Evolutionary conservation across 2,113 vertebrate species (phyloP).

Genomic region (Phaethornis superciliosus): DNA sequence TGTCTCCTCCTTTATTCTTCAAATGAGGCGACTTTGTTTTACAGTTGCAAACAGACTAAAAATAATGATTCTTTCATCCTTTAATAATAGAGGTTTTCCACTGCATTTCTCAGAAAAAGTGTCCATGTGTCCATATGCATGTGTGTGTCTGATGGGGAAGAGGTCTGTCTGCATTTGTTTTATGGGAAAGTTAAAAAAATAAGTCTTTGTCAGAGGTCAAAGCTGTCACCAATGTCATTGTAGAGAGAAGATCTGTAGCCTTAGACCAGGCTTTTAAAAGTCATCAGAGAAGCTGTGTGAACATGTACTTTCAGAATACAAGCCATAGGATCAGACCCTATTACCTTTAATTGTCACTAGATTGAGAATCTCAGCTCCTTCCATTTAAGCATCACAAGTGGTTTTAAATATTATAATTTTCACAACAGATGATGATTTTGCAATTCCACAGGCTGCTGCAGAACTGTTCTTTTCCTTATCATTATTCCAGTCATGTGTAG

Average conservation of each 20-base stretch:
- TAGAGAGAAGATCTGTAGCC: background rate
- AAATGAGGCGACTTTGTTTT: background rate
- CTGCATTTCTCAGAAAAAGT: background rate
- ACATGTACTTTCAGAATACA: background rate
- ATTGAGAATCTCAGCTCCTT: background rate
- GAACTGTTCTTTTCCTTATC: conserved; percentile 3
- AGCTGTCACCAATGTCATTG: background rate
- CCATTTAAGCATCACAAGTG: background rate
- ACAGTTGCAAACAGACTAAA: background rate
- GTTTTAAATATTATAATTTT: background rate
- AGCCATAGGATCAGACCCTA: background rate
- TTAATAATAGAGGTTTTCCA: background rate
- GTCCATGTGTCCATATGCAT: background rate
- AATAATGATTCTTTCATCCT: background rate
- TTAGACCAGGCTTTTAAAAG: background rate
- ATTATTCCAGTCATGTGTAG: background rate
- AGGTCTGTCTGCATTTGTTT: background rate
- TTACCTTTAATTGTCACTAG: background rate
- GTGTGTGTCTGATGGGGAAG: background rate
- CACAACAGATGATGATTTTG: background rate
- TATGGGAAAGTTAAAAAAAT: background rate
- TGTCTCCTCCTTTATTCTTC: background rate
- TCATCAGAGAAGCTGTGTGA: background rate
- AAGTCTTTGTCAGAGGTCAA: background rate
- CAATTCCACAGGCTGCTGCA: background rate